These are phyloP conservation scores for Conops quadrifasciatus DNA, from an alignment of 2,888 invertebrate genomes.

Conservation along the genomic window DNA sequence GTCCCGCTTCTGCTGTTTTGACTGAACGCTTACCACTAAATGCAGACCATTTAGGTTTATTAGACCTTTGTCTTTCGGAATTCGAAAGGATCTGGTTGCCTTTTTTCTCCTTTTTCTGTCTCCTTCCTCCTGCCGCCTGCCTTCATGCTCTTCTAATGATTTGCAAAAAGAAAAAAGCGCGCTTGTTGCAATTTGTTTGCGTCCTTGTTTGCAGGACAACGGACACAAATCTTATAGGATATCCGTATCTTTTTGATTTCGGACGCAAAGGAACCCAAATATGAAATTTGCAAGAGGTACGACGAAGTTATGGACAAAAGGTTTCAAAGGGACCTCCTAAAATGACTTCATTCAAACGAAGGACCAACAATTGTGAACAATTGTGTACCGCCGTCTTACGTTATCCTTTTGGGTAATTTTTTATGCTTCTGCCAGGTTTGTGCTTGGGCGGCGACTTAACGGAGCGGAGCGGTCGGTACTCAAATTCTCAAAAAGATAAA, in stretches of 20 bases:
- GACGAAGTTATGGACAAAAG: slow-evolving; percentile 9
- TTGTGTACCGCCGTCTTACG: not conserved
- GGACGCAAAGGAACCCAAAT: not conserved
- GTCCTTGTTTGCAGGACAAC: not conserved
- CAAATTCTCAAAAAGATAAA: not conserved
- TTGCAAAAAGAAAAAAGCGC: slow-evolving; percentile 7
- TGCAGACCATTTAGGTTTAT: slow-evolving; percentile 34
- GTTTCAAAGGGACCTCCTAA: slow-evolving; percentile 52
- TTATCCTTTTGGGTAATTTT: slow-evolving; percentile 13
- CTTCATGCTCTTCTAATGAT: slow-evolving; percentile 17
- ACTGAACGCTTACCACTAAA: slow-evolving; percentile 49
- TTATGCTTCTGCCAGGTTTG: not conserved
- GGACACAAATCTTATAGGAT: no score
- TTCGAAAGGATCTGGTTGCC: not conserved
- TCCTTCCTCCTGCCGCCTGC: not conserved
- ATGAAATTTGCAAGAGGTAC: not conserved
- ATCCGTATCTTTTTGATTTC: not conserved
- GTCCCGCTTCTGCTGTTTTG: slow-evolving; percentile 39
- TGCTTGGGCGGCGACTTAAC: not conserved
- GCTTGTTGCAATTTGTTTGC: slow-evolving; percentile 32
- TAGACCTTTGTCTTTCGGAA: not conserved
- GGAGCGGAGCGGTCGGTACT: not conserved
- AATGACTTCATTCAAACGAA: slow-evolving; percentile 52
- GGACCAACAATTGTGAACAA: slow-evolving; percentile 39
- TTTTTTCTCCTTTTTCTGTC: not conserved